A percentile compares a stretch with the other conserved stretches of the same genome.
Evolutionary conservation across 2,113 vertebrate species (phyloP).

Genomic region (Syrrhaptes paradoxus): DNA sequence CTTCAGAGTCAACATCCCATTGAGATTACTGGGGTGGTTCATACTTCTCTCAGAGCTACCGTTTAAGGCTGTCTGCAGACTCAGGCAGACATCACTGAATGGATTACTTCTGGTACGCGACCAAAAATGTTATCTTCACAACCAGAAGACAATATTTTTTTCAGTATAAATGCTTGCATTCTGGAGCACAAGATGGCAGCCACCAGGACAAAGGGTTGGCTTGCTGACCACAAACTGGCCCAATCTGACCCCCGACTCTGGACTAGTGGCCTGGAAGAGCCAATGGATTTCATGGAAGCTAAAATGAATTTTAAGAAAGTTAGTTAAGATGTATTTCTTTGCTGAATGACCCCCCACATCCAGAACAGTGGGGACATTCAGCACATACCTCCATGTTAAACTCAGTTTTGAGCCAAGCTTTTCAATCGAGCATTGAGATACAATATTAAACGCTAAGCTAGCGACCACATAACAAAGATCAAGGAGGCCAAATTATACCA

Average conservation of each 20-base stretch:
- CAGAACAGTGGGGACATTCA: conserved; percentile 34
- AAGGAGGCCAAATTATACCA: conserved; percentile 51
- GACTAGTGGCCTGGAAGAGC: conserved; percentile 71
- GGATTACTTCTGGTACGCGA: conserved; percentile 63
- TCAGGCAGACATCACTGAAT: conserved; percentile 71
- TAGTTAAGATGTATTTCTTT: conserved; percentile 57
- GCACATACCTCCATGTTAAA: not conserved
- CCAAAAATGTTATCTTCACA: conserved; percentile 64
- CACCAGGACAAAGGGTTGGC: conserved; percentile 61
- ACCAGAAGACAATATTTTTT: conserved; percentile 63
- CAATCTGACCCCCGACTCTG: conserved; percentile 62
- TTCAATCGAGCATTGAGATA: not conserved
- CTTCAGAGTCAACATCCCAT: conserved; percentile 75
- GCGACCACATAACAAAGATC: not conserved
- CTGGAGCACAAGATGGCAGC: conserved; percentile 67
- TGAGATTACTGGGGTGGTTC: conserved; percentile 72
- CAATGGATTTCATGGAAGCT: conserved; percentile 71
- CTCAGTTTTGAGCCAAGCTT: conserved; percentile 59
- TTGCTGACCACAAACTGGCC: conserved; percentile 67
- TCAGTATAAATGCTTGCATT: conserved; percentile 68
- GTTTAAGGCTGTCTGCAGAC: conserved; percentile 72
- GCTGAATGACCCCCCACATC: conserved; percentile 42
- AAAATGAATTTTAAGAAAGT: conserved; percentile 72
- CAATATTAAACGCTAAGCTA: conserved; percentile 3
- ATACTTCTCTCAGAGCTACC: conserved; percentile 72